Evolutionary conservation across 2,888 invertebrate species (phyloP), one percentile per base, ranked within the genome.

Genomic region (Sinopyrophorus schimmeli): DNA sequence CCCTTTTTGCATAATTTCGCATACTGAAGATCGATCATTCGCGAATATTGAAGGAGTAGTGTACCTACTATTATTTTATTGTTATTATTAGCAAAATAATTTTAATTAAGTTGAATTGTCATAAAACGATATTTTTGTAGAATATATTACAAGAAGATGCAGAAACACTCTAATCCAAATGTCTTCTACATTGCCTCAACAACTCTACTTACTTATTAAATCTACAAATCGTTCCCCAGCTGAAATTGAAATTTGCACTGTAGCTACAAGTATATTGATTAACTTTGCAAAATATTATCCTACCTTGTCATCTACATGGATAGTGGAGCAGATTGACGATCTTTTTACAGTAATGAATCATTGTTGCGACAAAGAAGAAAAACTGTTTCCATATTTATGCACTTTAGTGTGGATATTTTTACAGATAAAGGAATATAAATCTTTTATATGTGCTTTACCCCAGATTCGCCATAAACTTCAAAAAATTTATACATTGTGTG

Each of bases 321-420:
- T 79, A 76, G 78, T 80, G 56, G 74, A 81, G 21, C 77, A 80
- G 35, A 77, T 86, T 11, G 74, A 80, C 15, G 77, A 77, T 1
- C 73, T 86, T 31, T 70, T 87, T 24, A 82, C 80, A 60, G 78
- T 83, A 65, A 77, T 88, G 76, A 72, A 78, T 67, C 78, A 84
- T 42, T 86, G 81, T 74, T 84, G 83, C 62, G 83, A 81, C 61
- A 85, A 81, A 60, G 84, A 86, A 60, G 76, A 76, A 3, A 76
- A 77, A 28, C 70, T 85, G 39, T 85, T 85, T 60, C 81, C 82
- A 57, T 79, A 80, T 14, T 67, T 86, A 16, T 80, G 81, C 35
- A 86, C 86, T 0, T 76, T 85, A 18, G 67, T 86, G 24, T 86
- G 85, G 84, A 71, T 86, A 6, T 84, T 84, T 65, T 74, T 78